A percentile compares a stretch with the other conserved stretches of the same genome.
Evolutionary conservation across 2,888 invertebrate species (phyloP).

Genomic region (Camponotus fellah): DNA sequence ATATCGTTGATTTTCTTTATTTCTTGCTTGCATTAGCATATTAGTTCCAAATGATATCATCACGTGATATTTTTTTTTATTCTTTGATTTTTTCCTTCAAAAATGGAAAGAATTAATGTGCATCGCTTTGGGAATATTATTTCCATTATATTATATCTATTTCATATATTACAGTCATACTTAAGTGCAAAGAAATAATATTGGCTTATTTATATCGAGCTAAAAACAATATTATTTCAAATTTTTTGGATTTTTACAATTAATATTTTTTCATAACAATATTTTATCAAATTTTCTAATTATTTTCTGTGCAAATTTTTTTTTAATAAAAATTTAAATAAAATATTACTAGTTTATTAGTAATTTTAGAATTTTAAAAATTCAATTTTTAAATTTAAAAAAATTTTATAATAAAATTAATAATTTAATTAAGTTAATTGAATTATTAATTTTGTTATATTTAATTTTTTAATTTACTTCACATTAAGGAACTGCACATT

Average conservation of each 20-base stretch:
- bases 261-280: neutral
- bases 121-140: neutral
- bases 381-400: neutral
- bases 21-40: neutral
- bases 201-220: neutral
- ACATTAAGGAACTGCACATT: neutral
- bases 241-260: neutral
- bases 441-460: neutral
- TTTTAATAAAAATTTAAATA: neutral
- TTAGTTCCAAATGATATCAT: neutral
- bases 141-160: neutral
- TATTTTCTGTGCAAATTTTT: neutral
- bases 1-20: neutral
- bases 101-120: neutral
- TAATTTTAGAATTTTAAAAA: neutral
- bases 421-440: neutral
- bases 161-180: neutral
- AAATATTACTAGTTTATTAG: neutral
- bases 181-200: neutral
- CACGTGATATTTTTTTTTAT: neutral
- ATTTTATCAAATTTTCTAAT: neutral
- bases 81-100: neutral
- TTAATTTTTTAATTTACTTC: neutral
- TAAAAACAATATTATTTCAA: neutral
- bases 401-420: no score